phyloP scores from a whole-genome alignment of 1,140 invertebrate genomes.

The Mycetomoellerius zeteki region DNA sequence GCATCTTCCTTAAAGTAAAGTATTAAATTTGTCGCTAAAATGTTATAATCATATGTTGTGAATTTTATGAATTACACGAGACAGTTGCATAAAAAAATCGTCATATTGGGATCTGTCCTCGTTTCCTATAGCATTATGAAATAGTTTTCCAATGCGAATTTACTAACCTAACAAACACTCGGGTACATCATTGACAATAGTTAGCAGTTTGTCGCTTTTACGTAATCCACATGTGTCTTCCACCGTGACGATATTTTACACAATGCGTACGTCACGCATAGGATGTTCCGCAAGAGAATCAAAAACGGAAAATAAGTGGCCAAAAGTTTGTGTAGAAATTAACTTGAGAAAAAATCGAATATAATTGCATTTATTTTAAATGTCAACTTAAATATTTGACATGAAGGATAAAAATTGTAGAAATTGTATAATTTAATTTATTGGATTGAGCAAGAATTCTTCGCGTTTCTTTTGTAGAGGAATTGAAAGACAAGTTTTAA shows the following conservation, averaged over 20 bases:
- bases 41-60: neutral
- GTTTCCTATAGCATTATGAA: neutral
- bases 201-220: constrained; percentile 58
- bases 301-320: neutral
- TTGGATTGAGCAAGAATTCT: neutral
- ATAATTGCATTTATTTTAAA: neutral
- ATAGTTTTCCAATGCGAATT: neutral
- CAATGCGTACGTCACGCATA: neutral
- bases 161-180: neutral
- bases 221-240: constrained; percentile 50
- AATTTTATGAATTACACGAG: constrained; percentile 18
- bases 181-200: neutral
- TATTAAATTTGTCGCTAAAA: neutral
- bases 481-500: neutral
- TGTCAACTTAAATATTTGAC: neutral
- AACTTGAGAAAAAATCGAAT: neutral
- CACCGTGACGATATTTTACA: constrained; percentile 11
- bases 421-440: constrained; percentile 33
- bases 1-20: neutral
- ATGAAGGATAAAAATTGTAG: neutral
- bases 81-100: neutral
- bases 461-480: neutral
- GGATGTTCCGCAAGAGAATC: neutral
- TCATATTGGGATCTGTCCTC: neutral
- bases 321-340: neutral